These are phyloP conservation scores for Amblyjoppa fuscipennis DNA, from an alignment of 2,888 invertebrate genomes.

Conservation along the genomic window DNA sequence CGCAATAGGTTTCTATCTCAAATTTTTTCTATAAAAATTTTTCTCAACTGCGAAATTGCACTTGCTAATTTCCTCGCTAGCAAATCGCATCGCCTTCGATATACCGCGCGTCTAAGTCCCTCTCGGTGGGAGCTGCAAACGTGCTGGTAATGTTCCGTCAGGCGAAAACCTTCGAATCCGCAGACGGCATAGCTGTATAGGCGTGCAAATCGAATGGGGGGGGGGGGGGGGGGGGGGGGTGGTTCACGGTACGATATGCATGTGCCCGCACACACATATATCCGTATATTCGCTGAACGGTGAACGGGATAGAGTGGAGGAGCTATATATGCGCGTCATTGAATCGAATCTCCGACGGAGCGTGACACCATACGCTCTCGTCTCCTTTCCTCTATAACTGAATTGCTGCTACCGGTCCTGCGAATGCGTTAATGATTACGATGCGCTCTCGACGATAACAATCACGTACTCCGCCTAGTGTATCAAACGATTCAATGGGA, in stretches of 20 bases:
- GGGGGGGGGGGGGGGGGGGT: background rate
- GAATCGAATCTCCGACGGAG: slow-evolving; percentile 50
- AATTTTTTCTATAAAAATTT: background rate
- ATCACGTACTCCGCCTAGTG: slow-evolving; percentile 13
- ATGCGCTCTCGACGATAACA: slow-evolving; percentile 39
- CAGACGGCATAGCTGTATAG: background rate
- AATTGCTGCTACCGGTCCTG: slow-evolving; percentile 51
- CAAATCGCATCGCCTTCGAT: background rate
- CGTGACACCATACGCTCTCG: slow-evolving; percentile 48
- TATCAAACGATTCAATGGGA: slow-evolving; percentile 14
- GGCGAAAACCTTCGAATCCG: background rate
- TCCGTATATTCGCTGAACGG: slow-evolving; percentile 13
- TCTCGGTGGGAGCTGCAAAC: background rate
- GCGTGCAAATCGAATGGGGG: background rate
- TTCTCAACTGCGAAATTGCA: background rate
- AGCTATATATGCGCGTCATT: slow-evolving; percentile 47
- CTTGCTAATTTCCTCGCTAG: background rate
- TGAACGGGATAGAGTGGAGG: slow-evolving; percentile 34
- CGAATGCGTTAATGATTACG: slow-evolving; percentile 50
- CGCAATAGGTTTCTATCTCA: background rate
- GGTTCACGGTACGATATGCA: background rate
- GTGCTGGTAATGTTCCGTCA: background rate
- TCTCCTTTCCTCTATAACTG: slow-evolving; percentile 44
- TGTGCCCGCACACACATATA: background rate
- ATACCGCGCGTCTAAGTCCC: background rate